phyloP scores from a whole-genome alignment of 2,888 invertebrate species.

The Luperina nickerlii region DNA sequence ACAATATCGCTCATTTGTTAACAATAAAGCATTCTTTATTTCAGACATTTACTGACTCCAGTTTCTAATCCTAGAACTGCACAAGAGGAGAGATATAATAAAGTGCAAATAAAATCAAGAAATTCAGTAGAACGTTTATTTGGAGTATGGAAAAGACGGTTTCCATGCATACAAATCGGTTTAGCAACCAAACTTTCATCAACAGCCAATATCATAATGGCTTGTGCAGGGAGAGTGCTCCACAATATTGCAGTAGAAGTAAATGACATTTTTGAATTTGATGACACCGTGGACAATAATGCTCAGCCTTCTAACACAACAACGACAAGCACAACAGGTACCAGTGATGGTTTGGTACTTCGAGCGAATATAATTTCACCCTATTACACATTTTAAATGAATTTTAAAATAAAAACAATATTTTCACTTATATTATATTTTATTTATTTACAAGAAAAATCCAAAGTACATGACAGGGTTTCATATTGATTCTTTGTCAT shows the following conservation, averaged over 20 bases:
- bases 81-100: conserved; percentile 6
- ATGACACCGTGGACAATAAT: conserved; percentile 1
- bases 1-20: neutral
- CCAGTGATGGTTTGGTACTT: conserved; percentile 11
- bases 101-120: conserved; percentile 9
- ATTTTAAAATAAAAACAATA: neutral
- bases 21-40: conserved; percentile 2
- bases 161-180: too few relatives aligned
- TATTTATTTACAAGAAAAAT: neutral
- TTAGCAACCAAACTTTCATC: too few relatives aligned
- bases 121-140: conserved; percentile 9
- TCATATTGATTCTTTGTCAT: neutral
- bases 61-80: conserved; percentile 16
- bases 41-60: neutral
- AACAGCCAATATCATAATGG: too few relatives aligned
- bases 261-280: conserved; percentile 1
- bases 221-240: too few relatives aligned
- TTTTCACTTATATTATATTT: neutral
- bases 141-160: neutral
- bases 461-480: too few relatives aligned
- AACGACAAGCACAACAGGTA: conserved; percentile 1
- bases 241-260: neutral
- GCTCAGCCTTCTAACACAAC: conserved; percentile 1
- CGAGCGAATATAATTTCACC: conserved; percentile 4
- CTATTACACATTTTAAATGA: neutral